Evolutionary conservation across 2,888 invertebrate genomes (phyloP).

Genomic region (Epirrita christyi): DNA sequence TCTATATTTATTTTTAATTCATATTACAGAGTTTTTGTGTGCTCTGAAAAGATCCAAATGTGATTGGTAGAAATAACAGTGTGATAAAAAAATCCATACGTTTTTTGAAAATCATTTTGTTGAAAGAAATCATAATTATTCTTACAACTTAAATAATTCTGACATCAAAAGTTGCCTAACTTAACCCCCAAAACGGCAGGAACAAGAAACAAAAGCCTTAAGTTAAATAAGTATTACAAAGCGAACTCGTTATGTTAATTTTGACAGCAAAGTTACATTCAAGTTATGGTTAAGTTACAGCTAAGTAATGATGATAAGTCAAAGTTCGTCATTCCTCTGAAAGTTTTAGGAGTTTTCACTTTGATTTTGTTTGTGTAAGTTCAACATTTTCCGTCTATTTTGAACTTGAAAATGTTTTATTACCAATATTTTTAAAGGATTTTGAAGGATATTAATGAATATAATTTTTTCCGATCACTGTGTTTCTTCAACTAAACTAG

Average conservation of each 20-base stretch:
- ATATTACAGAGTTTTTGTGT: no score
- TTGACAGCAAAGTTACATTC: conserved; percentile 41
- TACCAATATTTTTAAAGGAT: neutral
- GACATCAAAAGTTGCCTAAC: neutral
- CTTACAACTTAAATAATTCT: no score
- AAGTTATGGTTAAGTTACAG: conserved; percentile 41
- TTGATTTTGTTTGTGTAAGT: conserved; percentile 40
- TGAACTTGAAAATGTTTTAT: neutral
- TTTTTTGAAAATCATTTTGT: no score
- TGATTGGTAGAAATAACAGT: no score
- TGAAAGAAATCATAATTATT: no score
- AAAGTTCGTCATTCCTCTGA: conserved; percentile 32
- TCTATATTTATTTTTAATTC: no score
- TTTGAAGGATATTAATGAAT: no score
- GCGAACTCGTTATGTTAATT: conserved; percentile 59
- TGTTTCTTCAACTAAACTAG: no score
- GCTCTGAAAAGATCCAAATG: no score
- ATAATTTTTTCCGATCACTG: no score
- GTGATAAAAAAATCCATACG: no score
- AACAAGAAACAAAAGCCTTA: conserved; percentile 34
- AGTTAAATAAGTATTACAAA: conserved; percentile 37
- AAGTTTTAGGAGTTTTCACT: conserved; percentile 38
- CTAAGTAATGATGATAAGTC: conserved; percentile 39
- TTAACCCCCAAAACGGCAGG: conserved; percentile 21
- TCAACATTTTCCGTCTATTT: conserved; percentile 3